Evolutionary conservation across 2,888 invertebrate species (phyloP), one percentile per base, ranked within the genome.

Genomic region (Ochlodes sylvanus): DNA sequence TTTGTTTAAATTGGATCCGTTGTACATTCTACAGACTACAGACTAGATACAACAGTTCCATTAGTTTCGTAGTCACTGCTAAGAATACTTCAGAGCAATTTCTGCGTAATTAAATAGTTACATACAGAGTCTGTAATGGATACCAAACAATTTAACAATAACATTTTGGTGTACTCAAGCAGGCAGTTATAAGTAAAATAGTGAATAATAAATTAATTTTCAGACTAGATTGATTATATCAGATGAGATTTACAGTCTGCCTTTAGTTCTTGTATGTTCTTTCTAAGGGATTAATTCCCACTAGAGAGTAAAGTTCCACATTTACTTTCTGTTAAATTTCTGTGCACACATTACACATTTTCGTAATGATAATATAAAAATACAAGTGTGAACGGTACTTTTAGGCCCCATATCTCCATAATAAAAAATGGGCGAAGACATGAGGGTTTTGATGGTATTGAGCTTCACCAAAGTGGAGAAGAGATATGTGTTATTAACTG

Each of bases 221-320:
- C 72, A 73, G 79, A 79, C 79, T 80, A 80, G 79, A 79, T 74
- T 58, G 68, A 76, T 69, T 67, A 77, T 61, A 62, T 63, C 27
- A 44, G 17, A 58, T 17, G 70, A 71, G 71, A 71, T 74, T 70
- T 71, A 69, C 61, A 70, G 70, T 71, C 72, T 71, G 71, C 70
- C 61, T 71, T 72, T 47, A 73, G 50, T 70, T 75, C 71, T 69
- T 73, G 50, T 75, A 61, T 65, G 75, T 77, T 74, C 75, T 71
- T 75, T 61, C 70, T 72, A 74, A 71, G 70, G 71, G 71, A 73
- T 71, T 27, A 4, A 27, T 27, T 27, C 27, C 27, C n/a, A n/a
- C n/a, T 27, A 5, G 27, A 4, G 27, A 4, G 27, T 4, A 27
- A 27, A 27, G 2, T 27, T 27, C 5, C 27, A 27, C 27, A 27